These are phyloP conservation scores for Gasteruption jaculator DNA, from an alignment of 2,888 invertebrate species.

Conservation along the genomic window DNA sequence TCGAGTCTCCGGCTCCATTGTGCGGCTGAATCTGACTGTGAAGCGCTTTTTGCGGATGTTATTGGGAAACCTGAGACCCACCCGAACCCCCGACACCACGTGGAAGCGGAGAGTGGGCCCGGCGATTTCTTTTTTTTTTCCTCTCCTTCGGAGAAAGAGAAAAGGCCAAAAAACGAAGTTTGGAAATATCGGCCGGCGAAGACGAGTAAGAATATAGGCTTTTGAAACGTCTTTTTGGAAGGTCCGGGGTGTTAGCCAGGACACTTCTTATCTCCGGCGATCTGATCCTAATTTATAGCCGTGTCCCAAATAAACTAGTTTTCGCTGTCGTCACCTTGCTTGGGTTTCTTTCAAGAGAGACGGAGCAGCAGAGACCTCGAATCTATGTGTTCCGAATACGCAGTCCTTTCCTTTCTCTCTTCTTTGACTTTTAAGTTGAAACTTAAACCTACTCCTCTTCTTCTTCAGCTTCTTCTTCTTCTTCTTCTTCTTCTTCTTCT, in stretches of 20 bases:
- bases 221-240: slow-evolving; percentile 42
- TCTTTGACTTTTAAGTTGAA: too few relatives aligned
- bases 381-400: too few relatives aligned
- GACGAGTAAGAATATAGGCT: slow-evolving; percentile 13
- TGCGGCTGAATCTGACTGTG: too few relatives aligned
- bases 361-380: too few relatives aligned
- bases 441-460: slow-evolving; percentile 13
- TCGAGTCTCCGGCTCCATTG: too few relatives aligned
- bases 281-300: slow-evolving; percentile 53
- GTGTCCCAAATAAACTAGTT: slow-evolving; percentile 52
- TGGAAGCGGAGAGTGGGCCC: too few relatives aligned
- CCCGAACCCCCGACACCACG: too few relatives aligned
- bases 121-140: too few relatives aligned
- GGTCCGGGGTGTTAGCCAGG: slow-evolving; percentile 49
- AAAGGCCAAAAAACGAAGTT: slow-evolving; percentile 11
- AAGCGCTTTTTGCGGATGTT: too few relatives aligned
- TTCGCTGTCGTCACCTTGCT: slow-evolving; percentile 51
- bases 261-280: slow-evolving; percentile 50
- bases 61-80: too few relatives aligned
- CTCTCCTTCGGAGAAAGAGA: too few relatives aligned
- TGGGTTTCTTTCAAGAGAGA: slow-evolving; percentile 20
- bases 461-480: slow-evolving; percentile 8
- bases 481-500: slow-evolving; percentile 9
- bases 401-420: too few relatives aligned
- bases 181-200: slow-evolving; percentile 15